Evolutionary conservation across 2,113 vertebrate genomes (phyloP), one percentile per base, ranked within the genome.

Genomic region (Struthio camelus): DNA sequence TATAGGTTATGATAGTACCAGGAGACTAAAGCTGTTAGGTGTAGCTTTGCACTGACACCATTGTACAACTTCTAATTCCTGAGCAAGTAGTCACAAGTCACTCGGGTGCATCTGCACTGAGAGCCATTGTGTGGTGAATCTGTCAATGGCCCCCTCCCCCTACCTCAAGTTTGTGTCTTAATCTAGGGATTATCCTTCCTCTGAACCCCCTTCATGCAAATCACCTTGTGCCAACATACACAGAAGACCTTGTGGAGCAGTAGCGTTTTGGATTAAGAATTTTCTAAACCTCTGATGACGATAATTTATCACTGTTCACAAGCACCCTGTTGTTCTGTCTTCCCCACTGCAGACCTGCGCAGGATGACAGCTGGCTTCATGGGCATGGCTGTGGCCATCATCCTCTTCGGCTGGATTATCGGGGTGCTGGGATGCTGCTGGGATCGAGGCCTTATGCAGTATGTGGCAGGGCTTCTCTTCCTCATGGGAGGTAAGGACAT

Each of bases 351-450:
- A 99, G 99, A 99, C 97, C 97, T 99, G 97, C 98, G 99, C 95
- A 98, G 99, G 94, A 99, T 99, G 99, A 99, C 99, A 1, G 99
- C 99, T 7, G 99, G 99, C 46, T 99, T 99, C 97, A 99, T 99
- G 99, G 99, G 99, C 96, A 99, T 99, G 99, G 99, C 99, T 0
- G 99, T 99, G 92, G 99, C 99, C 97, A 99, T 99, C 98, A 99
- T 99, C 97, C 98, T 99, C 81, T 99, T 99, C 6, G 99, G 99
- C 38, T 99, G 99, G 99, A 98, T 99, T 96, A 98, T 99, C 1
- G 99, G 99, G 4, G 98, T 99, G 96, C 98, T 99, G 23, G 99
- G 99, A 80, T 99, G 99, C 98, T 99, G 99, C 95, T 99, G 99
- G 99, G 99, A 99, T 93, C 98, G 99, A 94, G 99, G 99, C 96